phyloP scores from a whole-genome alignment of 2,888 invertebrate genomes.

The Aleiodes alternator region DNA sequence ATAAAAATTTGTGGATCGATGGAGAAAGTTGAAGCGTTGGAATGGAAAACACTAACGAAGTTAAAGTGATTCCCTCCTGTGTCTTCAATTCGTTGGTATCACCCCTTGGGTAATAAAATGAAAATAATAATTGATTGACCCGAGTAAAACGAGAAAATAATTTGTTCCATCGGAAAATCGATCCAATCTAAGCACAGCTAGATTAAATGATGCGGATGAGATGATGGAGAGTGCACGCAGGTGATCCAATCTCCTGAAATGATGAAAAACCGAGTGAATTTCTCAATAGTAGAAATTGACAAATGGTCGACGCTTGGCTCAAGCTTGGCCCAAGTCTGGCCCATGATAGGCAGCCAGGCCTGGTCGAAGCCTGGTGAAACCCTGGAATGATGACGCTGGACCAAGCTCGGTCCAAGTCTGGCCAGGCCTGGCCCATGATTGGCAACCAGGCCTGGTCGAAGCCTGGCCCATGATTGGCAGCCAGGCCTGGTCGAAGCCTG shows the following conservation, averaged over 20 bases:
- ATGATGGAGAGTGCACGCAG: not conserved
- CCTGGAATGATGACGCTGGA: too few species aligned
- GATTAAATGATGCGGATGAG: constrained; percentile 19
- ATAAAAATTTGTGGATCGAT: not conserved
- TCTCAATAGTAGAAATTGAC: not conserved
- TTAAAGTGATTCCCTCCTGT: constrained; percentile 25
- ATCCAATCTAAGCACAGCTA: constrained; percentile 3
- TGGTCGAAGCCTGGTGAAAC: too few species aligned
- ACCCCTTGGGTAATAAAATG: constrained; percentile 33
- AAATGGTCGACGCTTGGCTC: too few species aligned
- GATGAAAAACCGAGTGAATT: not conserved
- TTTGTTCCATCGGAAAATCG: constrained; percentile 38
- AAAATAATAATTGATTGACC: constrained; percentile 42
- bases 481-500: too few species aligned
- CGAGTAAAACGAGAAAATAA: constrained; percentile 21
- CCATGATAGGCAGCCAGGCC: too few species aligned
- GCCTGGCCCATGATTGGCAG: too few species aligned
- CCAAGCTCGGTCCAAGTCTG: too few species aligned
- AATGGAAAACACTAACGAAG: constrained; percentile 21
- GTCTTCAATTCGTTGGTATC: constrained; percentile 7
- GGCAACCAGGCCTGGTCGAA: too few species aligned
- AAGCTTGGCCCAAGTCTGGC: too few species aligned
- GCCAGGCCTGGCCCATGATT: too few species aligned
- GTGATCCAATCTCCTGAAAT: constrained; percentile 1
- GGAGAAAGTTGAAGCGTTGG: not conserved